These are phyloP conservation scores for Xylophagus ater DNA, from an alignment of 2,888 invertebrate genomes.

Conservation along the genomic window DNA sequence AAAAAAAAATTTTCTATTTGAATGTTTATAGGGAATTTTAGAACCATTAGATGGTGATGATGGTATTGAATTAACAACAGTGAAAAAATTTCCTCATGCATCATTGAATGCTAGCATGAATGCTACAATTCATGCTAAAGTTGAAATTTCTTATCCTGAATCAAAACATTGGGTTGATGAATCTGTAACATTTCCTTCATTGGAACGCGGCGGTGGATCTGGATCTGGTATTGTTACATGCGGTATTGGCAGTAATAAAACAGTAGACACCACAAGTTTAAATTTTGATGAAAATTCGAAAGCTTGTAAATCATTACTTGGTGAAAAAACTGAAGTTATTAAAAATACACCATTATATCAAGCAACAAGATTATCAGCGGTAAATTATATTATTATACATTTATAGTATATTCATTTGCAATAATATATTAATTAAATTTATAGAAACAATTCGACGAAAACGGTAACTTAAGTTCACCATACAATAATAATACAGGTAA, in stretches of 20 bases:
- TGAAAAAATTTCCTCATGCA: constrained; percentile 7
- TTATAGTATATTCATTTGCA: constrained; percentile 43
- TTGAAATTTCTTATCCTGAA: constrained; percentile 24
- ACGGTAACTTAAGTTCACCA: constrained; percentile 53
- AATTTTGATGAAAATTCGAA: constrained; percentile 29
- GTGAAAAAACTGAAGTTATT: constrained; percentile 23
- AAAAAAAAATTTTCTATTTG: neutral
- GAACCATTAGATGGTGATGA: constrained; percentile 11
- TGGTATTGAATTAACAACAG: constrained; percentile 12
- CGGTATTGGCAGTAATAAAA: constrained; percentile 24
- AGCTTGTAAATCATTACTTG: constrained; percentile 29
- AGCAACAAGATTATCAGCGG: constrained; percentile 6
- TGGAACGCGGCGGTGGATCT: too few relatives aligned
- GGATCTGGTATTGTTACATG: neutral
- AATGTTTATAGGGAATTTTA: constrained; percentile 6
- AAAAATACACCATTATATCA: constrained; percentile 24
- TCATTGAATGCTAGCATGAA: constrained; percentile 13
- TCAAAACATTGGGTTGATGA: constrained; percentile 28
- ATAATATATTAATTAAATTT: constrained; percentile 1
- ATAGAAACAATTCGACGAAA: constrained; percentile 56
- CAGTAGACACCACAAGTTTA: constrained; percentile 24
- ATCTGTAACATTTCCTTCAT: constrained; percentile 25
- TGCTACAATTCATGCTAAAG: constrained; percentile 10
- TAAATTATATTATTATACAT: constrained; percentile 11
- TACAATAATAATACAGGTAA: constrained; percentile 42